Base-by-base conservation (phyloP, 1,140 invertebrate genomes). In the Muscidifurax raptorellus region DNA sequence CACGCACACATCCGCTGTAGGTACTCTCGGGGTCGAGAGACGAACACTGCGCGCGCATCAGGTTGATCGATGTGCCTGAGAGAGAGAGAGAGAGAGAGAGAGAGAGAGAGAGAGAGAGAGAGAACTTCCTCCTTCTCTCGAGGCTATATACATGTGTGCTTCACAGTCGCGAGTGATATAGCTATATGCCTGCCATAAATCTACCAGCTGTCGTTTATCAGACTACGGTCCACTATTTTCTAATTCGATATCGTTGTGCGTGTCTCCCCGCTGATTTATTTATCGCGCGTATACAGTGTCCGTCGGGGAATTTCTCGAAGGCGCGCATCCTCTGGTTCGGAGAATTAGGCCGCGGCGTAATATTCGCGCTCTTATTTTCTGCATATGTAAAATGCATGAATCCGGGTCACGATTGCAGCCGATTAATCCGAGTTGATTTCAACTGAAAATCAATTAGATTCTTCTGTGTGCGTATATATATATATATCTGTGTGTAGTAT, bases 201-300 rank as follows among this genome's bases (percentile, higher is more conserved):
- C 78, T 69, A 22, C n/a, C 36, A 30, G 12, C 32, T 36, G n/a
- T 69, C 82, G 79, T 84, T 84, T 79, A 79, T 80, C 76, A 79
- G 22, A 27, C 40, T 30, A 13, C 59, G 25, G 1, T 12, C 64
- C 77, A 66, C 66, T 74, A 84, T 84, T 84, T 80, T 59, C 77
- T 84, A 75, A 72, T 69, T 74, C 32, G 22, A 74, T 74, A n/a
- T 74, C 64, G 64, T 4, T n/a, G 59, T n/a, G 59, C 59, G 59
- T n/a, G 59, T 64, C n/a, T 64, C n/a, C 12, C 18, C 59, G 59
- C 18, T n/a, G 59, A 64, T n/a, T n/a, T 64, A 64, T 64, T 64
- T 64, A 22, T n/a, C 59, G 22, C 15, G 0, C 18, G n/a, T n/a
- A n/a, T n/a, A n/a, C n/a, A n/a, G n/a, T n/a, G n/a, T 13, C 4